Evolutionary conservation across 2,113 vertebrate genomes (phyloP), one percentile per base, ranked within the genome.

Genomic region (Sceloporus tristichus): DNA sequence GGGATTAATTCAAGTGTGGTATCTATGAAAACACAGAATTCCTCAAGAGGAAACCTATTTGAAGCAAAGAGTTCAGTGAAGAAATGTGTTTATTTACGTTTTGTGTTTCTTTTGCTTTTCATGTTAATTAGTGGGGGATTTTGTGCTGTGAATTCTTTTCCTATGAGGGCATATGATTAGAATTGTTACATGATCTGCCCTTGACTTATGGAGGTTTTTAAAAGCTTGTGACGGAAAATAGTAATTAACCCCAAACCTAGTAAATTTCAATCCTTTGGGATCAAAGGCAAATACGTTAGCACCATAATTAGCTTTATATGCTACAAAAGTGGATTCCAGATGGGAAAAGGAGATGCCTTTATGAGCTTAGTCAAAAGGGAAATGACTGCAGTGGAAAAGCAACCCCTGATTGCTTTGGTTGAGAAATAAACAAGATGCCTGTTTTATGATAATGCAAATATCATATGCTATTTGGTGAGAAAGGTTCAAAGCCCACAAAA

Each of bases 171-270:
- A 79, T 90, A 34, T 65, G 76, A 80, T 88, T 90, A 85, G 71
- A 79, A 80, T 70, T 73, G 27, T 93, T 92, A 66, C 7, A 10
- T 76, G 40, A 76, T 83, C 34, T 56, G 86, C 87, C 62, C 75
- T 66, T 92, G 71, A 89, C 66, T 91, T 93, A 25, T 56, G 13
- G 91, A 91, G 86, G 53, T 11, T 40, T 85, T 91, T 79, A 79
- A 42, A 42, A 53, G 34, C 48, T 91, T 91, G 82, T 85, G 74
- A 93, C 80, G 82, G 75, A 89, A 94, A 86, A 75, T 42, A 89
- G 25, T 56, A 91, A 85, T 93, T 94, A 92, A 81, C 79, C 87
- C 13, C 21, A 27, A 94, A 84, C 59, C 62, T 73, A 71, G 54
- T 90, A 92, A 91, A 87, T 84, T 92, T 91, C 25, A 7, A 0